Evolutionary conservation across 1,140 invertebrate species (phyloP), one percentile per base, ranked within the genome.

Genomic region (Portunus trituberculatus): DNA sequence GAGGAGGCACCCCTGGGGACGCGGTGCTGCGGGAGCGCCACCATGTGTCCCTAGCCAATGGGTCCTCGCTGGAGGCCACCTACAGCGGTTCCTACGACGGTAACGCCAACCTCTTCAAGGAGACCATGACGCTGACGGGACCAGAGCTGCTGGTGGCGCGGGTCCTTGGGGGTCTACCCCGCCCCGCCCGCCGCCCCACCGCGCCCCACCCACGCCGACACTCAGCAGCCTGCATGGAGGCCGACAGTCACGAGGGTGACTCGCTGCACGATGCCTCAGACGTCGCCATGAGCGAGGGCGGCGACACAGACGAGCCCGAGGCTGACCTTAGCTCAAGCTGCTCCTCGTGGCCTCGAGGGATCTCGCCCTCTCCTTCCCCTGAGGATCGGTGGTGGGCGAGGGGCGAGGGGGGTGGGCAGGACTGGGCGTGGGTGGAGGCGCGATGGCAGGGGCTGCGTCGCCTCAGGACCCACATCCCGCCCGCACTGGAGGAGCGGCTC

Each of bases 101-200:
- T n/a, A 95, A 95, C 31, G 94, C 94, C 76, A 95, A 95, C 45
- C 94, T 95, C 88, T 95, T 95, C 94, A 95, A 95, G 89, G 94
- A 95, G 45, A 88, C 91, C 45, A 46, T 91, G 76, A 94, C 88
- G 39, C 82, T 95, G 67, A 95, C 94, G 45, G 94, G 94, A 52
- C 94, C 94, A 1, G 94, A 95, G 45, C 25, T 95, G 4, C 94
- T 95, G 4, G 59, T 95, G 28, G 45, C 94, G 3, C 52, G 76
- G 31, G 94, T 95, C n/a, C 39, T 95, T 20, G 91, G 59, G 28
- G 94, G 94, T 0, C 76, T 90, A 28, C 86, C 91, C 52, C 28
- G 52, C n/a, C 88, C 89, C 25, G 59, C 83, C 1, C 91, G 45
- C 86, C 84, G 86, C n/a, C 20, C 39, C 45, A 7, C 87, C n/a